These are phyloP conservation scores for Echinops telfairi DNA, from an alignment of 2,113 vertebrate species.

Conservation along the genomic window DNA sequence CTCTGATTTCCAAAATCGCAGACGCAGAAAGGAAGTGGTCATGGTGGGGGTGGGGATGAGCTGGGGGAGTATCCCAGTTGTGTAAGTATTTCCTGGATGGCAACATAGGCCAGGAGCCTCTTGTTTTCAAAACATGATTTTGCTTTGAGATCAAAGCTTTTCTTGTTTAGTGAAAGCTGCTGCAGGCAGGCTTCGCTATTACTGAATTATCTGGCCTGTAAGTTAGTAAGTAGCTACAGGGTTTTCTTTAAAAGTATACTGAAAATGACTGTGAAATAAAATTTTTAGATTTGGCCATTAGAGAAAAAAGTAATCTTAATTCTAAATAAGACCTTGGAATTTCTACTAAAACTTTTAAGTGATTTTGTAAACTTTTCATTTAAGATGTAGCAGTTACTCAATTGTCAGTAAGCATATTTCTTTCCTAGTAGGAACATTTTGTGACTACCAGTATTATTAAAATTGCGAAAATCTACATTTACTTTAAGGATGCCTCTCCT, in stretches of 20 bases:
- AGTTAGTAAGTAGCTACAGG: not conserved
- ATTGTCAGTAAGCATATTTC: not conserved
- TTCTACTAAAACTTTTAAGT: slow-evolving; percentile 41
- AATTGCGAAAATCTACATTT: too few species aligned
- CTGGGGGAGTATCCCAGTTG: slow-evolving; percentile 41
- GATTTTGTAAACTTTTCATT: not conserved
- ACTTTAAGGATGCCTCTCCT: too few species aligned
- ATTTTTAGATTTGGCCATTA: slow-evolving; percentile 32
- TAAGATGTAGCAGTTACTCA: slow-evolving; percentile 5
- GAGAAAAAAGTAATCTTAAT: not conserved
- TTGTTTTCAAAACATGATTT: not conserved
- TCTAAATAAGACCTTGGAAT: not conserved
- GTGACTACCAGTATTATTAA: not conserved
- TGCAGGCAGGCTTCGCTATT: not conserved
- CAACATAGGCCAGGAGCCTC: not conserved
- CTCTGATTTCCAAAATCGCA: slow-evolving; percentile 21
- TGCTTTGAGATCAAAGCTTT: not conserved
- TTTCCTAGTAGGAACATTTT: slow-evolving; percentile 10
- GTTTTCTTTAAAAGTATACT: not conserved
- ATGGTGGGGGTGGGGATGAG: not conserved
- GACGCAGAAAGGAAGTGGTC: not conserved
- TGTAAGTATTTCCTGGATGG: slow-evolving; percentile 34
- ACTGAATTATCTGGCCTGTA: not conserved
- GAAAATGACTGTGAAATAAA: not conserved
- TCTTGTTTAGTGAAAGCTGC: slow-evolving; percentile 11